Evolutionary conservation across 2,888 invertebrate genomes (phyloP).

Genomic region (Ennomos fuscantarius): DNA sequence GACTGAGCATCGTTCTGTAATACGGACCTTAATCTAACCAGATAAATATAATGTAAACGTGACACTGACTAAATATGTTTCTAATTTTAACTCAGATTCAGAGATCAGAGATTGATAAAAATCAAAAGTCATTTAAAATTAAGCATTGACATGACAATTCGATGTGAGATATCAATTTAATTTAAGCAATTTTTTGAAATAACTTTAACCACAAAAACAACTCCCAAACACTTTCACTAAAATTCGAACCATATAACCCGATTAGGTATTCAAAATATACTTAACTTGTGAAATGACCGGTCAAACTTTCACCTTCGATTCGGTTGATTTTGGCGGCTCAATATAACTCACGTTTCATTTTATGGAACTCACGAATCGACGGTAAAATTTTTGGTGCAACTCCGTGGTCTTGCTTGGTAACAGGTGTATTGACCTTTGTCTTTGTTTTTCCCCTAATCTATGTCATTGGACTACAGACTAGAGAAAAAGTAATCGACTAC

Average conservation of each 20-base stretch:
- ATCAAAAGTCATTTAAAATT: no score
- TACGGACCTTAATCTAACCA: no score
- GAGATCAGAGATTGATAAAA: no score
- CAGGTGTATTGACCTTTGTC: slow-evolving; percentile 13
- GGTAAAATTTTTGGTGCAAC: background rate
- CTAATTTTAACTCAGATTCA: no score
- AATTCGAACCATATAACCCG: slow-evolving; percentile 26
- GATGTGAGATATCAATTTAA: no score
- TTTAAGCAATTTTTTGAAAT: background rate
- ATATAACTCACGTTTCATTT: slow-evolving; percentile 8
- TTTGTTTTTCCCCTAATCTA: no score
- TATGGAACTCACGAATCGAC: background rate
- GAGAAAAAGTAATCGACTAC: no score
- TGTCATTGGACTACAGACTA: no score
- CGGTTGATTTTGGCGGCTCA: slow-evolving; percentile 5
- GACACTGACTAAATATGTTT: no score
- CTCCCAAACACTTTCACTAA: slow-evolving; percentile 31
- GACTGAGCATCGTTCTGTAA: no score
- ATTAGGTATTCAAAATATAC: slow-evolving; percentile 33
- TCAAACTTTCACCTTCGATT: slow-evolving; percentile 32
- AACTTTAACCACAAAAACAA: background rate
- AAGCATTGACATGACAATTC: no score
- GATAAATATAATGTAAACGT: no score
- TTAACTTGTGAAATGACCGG: slow-evolving; percentile 26
- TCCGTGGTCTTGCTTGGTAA: slow-evolving; percentile 7